Base-by-base conservation (phyloP, 2,113 vertebrate species). In the Tachuris rubrigastra region DNA sequence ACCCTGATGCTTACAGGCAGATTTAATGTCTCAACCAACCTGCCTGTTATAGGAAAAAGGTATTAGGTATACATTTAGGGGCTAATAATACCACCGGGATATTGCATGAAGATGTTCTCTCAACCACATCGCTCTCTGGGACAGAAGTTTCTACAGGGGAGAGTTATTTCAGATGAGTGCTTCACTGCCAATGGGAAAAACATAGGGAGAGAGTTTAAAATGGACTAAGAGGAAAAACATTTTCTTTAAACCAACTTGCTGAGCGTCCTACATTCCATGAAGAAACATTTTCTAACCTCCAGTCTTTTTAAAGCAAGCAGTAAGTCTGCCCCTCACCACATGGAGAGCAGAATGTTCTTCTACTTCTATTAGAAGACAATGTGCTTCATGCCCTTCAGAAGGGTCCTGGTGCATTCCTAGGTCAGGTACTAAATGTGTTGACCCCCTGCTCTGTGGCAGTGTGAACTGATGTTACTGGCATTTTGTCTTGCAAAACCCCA, bases 181-280 rank as follows among this genome's bases (percentile, higher is more conserved):
- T 86, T 92, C 65, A 17, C 56, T 93, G 86, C 89, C 94, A 93
- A 33, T 86, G 73, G 83, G 83, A 93, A 94, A 93, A 95, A 90
- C 75, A 75, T 0, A 59, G 16, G 52, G 44, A 49, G 17, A 66
- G 55, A 47, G 49, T 75, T 94, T 92, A 78, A 97, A 95, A 89
- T 4, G 46, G 69, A 73, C 62, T 65, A 33, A 87, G 77, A 78
- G 44, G 42, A 72, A 95, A 89, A 93, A 87, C 77, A 89, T 44
- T 89, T 80, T 82, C 69, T 87, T 85, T 78, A 78, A 92, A 82
- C 44, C 77, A 81, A 8, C 65, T 82, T 53, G 15, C 66, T 62
- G 81, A 91, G 80, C 53, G 30, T 79, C 49, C 59, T 83, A 13
- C 91, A 79, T 94, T 79, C 89, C 81, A 62, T 20, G 62, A 82